Evolutionary conservation across 1,140 invertebrate species (phyloP).

Genomic region (Papilio xuthus): DNA sequence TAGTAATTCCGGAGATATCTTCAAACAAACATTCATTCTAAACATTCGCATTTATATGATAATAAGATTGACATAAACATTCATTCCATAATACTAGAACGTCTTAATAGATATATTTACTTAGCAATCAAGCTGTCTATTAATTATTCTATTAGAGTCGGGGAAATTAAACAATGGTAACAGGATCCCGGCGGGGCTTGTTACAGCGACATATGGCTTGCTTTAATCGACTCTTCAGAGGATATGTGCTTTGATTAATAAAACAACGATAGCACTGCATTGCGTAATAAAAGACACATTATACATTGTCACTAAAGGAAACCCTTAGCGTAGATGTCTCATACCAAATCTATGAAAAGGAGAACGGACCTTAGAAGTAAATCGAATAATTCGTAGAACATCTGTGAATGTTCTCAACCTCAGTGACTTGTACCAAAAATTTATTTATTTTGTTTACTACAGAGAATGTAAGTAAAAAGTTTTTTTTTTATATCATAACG

Average conservation of each 20-base stretch:
- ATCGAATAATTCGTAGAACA: too few relatives aligned
- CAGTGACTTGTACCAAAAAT: too few relatives aligned
- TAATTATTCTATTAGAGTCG: conserved; percentile 8
- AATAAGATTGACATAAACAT: not conserved
- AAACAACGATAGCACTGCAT: not conserved
- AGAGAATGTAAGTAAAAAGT: too few relatives aligned
- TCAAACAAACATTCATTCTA: too few relatives aligned
- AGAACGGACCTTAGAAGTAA: too few relatives aligned
- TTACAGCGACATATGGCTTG: conserved; percentile 3
- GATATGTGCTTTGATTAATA: not conserved
- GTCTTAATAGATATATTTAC: not conserved
- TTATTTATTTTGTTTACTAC: too few relatives aligned
- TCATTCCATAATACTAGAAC: not conserved
- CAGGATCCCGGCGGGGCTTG: not conserved
- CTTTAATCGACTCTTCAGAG: conserved; percentile 7
- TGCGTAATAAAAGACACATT: not conserved
- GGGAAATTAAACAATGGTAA: conserved; percentile 7
- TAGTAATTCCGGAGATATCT: too few relatives aligned
- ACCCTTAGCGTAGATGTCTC: not conserved
- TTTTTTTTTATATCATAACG: too few relatives aligned
- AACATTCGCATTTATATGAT: too few relatives aligned
- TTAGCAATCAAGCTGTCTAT: not conserved
- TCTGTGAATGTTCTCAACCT: too few relatives aligned
- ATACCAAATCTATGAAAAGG: too few relatives aligned
- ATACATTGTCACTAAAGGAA: not conserved